phyloP scores from a whole-genome alignment of 2,113 vertebrate genomes.

The Charadrius vociferus region DNA sequence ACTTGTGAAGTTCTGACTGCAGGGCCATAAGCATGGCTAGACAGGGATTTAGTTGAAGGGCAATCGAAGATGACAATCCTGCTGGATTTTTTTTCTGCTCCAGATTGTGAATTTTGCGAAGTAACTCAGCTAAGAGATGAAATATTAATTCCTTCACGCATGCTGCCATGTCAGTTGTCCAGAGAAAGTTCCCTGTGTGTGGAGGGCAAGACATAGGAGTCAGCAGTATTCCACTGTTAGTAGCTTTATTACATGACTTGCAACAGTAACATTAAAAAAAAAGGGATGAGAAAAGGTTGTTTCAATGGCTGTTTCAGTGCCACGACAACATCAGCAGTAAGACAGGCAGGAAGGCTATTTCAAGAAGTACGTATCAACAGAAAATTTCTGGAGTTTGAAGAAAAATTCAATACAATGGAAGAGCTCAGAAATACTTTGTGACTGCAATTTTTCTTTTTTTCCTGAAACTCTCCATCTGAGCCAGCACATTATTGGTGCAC shows the following conservation, averaged over 20 bases:
- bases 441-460: neutral
- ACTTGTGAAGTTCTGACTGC: conserved; percentile 93
- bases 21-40: conserved; percentile 95
- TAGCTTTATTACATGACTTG: neutral
- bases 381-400: neutral
- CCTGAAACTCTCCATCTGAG: neutral
- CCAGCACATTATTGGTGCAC: neutral
- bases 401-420: neutral
- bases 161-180: conserved; percentile 93
- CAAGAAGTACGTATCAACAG: neutral
- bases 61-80: conserved; percentile 90
- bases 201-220: neutral
- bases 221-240: neutral
- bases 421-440: neutral
- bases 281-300: neutral
- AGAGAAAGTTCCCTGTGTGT: conserved; percentile 88
- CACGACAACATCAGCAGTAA: neutral
- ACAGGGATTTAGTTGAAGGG: conserved; percentile 93
- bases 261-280: neutral
- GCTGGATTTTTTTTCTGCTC: conserved; percentile 89
- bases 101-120: conserved; percentile 89
- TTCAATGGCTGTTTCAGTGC: neutral
- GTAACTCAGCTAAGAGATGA: conserved; percentile 90
- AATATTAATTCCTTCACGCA: conserved; percentile 94
- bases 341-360: neutral